Conservation (phyloP, 2,113 vertebrate genomes). For the Anoura caudifer region DNA sequence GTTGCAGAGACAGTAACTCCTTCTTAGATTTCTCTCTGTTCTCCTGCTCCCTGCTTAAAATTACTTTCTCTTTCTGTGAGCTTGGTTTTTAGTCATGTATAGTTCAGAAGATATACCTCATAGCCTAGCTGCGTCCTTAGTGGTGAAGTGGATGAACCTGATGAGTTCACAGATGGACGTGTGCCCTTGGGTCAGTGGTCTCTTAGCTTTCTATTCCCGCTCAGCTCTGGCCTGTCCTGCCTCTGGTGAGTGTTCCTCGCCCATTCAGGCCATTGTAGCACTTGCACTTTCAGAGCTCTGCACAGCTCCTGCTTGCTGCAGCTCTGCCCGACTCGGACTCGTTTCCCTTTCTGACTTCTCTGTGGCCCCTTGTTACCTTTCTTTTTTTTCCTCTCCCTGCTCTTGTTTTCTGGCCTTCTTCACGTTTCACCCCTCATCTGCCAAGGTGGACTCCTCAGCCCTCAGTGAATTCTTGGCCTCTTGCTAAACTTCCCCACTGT, state of each 20-base stretch:
- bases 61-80: background rate
- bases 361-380: background rate
- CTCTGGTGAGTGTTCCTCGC: background rate
- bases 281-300: background rate
- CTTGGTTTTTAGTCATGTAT: background rate
- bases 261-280: accelerated
- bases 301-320: background rate
- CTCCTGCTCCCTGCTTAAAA: background rate
- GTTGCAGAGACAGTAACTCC: background rate
- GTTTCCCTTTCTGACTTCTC: constrained; percentile 29
- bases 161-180: background rate
- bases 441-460: background rate
- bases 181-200: background rate
- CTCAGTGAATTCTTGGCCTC: background rate
- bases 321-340: background rate
- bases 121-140: background rate
- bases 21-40: background rate
- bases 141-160: background rate
- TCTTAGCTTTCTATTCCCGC: background rate
- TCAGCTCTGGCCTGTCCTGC: background rate
- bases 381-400: background rate
- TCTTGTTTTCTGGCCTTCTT: background rate
- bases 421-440: background rate
- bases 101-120: background rate
- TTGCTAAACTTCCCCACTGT: background rate